Percentiles rank a stretch among this genome's conserved stretches.
Evolutionary conservation across 2,113 vertebrate genomes (phyloP).

Genomic region (Archilochus colubris): DNA sequence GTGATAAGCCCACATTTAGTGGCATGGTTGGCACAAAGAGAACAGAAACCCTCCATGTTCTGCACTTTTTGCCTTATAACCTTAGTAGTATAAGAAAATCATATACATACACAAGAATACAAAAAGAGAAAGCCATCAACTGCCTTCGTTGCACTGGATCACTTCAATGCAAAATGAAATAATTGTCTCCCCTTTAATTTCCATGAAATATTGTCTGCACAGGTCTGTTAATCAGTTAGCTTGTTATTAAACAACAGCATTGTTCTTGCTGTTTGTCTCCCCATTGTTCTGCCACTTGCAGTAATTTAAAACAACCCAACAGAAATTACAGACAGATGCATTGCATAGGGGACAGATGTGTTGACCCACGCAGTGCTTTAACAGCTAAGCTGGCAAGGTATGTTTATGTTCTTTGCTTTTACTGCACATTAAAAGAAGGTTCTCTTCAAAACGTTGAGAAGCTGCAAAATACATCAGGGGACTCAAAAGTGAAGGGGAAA

Average conservation of each 20-base stretch:
- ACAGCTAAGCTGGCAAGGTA: not conserved
- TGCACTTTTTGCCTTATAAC: not conserved
- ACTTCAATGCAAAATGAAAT: constrained; percentile 19
- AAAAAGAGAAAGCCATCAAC: not conserved
- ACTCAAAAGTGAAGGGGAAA: not conserved
- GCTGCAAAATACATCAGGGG: constrained; percentile 7
- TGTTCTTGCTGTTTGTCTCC: constrained; percentile 43
- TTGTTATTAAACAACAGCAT: constrained; percentile 12
- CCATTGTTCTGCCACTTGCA: constrained; percentile 38
- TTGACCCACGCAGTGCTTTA: not conserved
- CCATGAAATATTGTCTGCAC: not conserved
- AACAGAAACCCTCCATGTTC: not conserved
- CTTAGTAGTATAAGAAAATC: not conserved
- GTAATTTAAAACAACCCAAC: constrained; percentile 16
- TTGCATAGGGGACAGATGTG: not conserved
- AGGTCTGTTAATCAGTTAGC: constrained; percentile 51
- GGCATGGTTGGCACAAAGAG: not conserved
- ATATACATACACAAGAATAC: not conserved
- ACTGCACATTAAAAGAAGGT: not conserved
- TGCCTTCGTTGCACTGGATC: not conserved
- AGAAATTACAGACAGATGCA: constrained; percentile 15
- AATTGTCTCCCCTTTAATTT: constrained; percentile 9
- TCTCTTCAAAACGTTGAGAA: not conserved
- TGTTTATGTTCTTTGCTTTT: not conserved
- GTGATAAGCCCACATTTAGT: not conserved